phyloP scores from a whole-genome alignment of 2,113 vertebrate genomes.

The Tenrec ecaudatus region DNA sequence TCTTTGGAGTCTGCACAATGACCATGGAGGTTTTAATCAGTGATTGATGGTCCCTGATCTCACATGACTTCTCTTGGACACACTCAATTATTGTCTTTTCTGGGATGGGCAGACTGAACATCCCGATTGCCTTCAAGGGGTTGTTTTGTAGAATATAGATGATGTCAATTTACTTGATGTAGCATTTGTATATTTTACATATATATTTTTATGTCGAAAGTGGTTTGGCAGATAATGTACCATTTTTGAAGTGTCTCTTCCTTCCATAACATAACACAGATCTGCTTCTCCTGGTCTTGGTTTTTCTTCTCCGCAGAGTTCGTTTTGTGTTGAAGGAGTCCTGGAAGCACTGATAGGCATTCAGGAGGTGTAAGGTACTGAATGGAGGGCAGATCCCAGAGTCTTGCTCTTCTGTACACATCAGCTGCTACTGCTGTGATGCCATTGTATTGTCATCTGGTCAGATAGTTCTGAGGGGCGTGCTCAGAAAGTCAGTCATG shows the following conservation, averaged over 20 bases:
- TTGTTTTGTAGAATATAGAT: not conserved
- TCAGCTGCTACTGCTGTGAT: not conserved
- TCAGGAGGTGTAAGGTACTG: not conserved
- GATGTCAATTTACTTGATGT: no score
- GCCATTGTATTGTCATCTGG: not conserved
- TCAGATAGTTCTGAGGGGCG: not conserved
- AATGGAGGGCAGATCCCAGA: not conserved
- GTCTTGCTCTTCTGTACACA: not conserved
- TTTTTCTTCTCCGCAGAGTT: constrained; percentile 44
- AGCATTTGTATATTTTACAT: no score
- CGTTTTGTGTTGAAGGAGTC: not conserved
- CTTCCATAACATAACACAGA: constrained; percentile 19
- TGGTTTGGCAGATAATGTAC: constrained; percentile 16
- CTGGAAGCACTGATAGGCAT: not conserved
- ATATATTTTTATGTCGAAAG: not conserved
- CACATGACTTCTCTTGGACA: constrained; percentile 45
- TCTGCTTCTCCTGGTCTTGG: no score
- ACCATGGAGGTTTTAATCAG: constrained; percentile 41
- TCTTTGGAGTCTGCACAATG: constrained; percentile 53
- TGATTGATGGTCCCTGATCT: constrained; percentile 44
- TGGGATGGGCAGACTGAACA: constrained; percentile 39
- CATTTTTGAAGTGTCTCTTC: constrained; percentile 1
- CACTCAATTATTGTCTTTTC: constrained; percentile 27
- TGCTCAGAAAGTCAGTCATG: not conserved
- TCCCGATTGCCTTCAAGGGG: not conserved